Conservation (phyloP, 2,888 invertebrate genomes). For the Meteorus colon region DNA sequence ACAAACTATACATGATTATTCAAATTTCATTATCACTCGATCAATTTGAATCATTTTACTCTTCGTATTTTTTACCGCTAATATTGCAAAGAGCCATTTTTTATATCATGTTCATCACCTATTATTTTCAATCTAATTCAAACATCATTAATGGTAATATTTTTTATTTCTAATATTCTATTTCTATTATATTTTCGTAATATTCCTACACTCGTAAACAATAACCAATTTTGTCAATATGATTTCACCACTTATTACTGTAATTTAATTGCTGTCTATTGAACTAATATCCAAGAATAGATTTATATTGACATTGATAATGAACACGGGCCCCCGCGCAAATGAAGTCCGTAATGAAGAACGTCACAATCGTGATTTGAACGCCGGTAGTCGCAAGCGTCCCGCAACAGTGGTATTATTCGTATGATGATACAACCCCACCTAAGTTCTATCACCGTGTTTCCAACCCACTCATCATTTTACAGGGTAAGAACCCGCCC, state of each 20-base stretch:
- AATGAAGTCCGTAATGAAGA: conserved; percentile 39
- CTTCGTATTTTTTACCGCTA: background rate
- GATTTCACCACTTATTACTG: background rate
- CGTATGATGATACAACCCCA: conserved; percentile 42
- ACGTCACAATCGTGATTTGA: conserved; percentile 69
- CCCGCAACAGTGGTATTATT: conserved; percentile 28
- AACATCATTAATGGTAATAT: background rate
- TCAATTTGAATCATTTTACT: background rate
- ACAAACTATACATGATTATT: conserved; percentile 71
- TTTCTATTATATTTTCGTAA: background rate
- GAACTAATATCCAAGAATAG: background rate
- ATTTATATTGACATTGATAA: background rate
- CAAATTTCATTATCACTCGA: background rate
- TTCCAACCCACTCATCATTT: conserved; percentile 49
- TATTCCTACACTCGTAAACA: background rate
- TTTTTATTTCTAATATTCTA: background rate
- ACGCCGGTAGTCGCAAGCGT: conserved; percentile 64
- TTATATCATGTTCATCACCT: background rate
- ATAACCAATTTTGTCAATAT: background rate
- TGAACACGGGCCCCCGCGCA: conserved; percentile 5
- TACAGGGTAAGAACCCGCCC: conserved; percentile 66
- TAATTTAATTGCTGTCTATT: background rate
- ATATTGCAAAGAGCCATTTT: background rate
- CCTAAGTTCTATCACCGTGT: conserved; percentile 48
- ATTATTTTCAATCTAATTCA: too few relatives aligned